Conservation (phyloP, 2,113 vertebrate genomes). For the Ageneiosus marmoratus region DNA sequence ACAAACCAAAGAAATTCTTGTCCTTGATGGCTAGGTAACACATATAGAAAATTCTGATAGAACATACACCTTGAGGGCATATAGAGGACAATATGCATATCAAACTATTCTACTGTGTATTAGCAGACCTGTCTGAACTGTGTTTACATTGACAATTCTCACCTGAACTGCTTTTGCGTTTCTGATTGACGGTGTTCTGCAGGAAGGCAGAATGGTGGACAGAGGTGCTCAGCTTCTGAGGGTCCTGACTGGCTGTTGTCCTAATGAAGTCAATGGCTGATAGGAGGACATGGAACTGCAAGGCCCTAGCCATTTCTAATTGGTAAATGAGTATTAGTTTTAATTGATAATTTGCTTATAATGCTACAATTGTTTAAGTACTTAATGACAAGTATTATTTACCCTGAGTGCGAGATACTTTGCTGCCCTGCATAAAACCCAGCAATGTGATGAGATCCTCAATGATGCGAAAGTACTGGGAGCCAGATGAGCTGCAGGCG, state of each 20-base stretch:
- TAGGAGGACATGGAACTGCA: conserved; percentile 91
- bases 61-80: background rate
- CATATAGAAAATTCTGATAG: background rate
- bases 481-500: conserved; percentile 94
- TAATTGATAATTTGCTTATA: background rate
- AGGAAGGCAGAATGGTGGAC: conserved; percentile 64
- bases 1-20: background rate
- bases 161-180: conserved; percentile 90
- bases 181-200: conserved; percentile 79
- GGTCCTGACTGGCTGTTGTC: conserved; percentile 85
- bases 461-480: conserved; percentile 97
- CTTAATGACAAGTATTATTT: conserved; percentile 52
- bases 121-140: background rate
- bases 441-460: conserved; percentile 95
- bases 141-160: conserved; percentile 55
- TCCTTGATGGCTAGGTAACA: background rate
- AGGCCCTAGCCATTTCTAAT: conserved; percentile 87
- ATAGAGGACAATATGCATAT: background rate
- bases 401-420: conserved; percentile 88
- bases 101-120: background rate
- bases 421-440: conserved; percentile 92
- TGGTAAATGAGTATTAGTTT: background rate
- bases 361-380: background rate
- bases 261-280: conserved; percentile 92
- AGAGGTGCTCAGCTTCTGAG: conserved; percentile 72